These are phyloP conservation scores for Palythoa grandiflora DNA, from an alignment of 92 coral and sea anemone genomes.

Conservation along the genomic window DNA sequence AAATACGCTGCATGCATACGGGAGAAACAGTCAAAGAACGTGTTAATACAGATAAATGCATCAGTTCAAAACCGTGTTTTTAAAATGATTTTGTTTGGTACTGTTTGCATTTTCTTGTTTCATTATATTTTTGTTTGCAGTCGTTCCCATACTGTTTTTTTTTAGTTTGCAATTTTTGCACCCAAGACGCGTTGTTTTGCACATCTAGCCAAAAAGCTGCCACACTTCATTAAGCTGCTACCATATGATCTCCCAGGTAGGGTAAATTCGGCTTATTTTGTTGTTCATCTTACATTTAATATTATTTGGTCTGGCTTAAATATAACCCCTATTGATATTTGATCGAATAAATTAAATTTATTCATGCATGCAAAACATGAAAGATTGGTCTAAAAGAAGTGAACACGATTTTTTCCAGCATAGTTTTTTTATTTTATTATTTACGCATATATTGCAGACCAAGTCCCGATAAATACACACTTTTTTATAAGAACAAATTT, in stretches of 20 bases:
- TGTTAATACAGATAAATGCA: slow-evolving; percentile 29
- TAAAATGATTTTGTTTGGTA: slow-evolving; percentile 15
- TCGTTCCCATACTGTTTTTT: slow-evolving; percentile 23
- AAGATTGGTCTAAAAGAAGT: not conserved
- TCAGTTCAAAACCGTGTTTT: slow-evolving; percentile 22
- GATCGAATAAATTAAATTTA: not conserved
- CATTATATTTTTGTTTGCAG: not conserved
- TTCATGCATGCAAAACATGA: slow-evolving; percentile 12
- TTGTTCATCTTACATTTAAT: not conserved
- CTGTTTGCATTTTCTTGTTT: slow-evolving; percentile 31
- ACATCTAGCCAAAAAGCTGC: slow-evolving; percentile 11
- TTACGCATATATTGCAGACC: slow-evolving; percentile 8
- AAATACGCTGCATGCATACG: slow-evolving; percentile 17
- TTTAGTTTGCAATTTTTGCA: slow-evolving; percentile 19
- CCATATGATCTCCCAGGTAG: slow-evolving; percentile 7
- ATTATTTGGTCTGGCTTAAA: not conserved
- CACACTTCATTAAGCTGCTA: not conserved
- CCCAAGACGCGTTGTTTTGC: slow-evolving; percentile 18
- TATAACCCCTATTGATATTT: not conserved
- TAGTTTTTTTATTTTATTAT: not conserved
- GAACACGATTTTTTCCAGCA: slow-evolving; percentile 2
- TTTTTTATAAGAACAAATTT: no score
- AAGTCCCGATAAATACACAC: not conserved
- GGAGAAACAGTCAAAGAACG: slow-evolving; percentile 1
- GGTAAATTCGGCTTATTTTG: slow-evolving; percentile 1